Base-by-base conservation (phyloP, 2,797 vertebrate species). In the Thripadectes ignobilis region DNA sequence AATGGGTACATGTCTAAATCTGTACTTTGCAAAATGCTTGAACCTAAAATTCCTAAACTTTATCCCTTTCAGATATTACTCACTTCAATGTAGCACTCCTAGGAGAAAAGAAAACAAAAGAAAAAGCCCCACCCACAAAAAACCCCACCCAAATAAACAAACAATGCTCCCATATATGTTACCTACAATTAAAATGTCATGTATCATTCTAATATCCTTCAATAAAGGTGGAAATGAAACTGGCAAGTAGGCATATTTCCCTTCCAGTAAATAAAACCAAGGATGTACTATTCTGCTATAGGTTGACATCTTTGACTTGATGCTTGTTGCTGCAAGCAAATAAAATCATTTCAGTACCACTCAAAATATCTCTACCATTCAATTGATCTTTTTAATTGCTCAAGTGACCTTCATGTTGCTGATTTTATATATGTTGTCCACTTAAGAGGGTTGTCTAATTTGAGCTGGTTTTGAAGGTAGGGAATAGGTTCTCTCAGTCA, bases 151-250 rank as follows among this genome's bases (percentile, higher is more conserved):
- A 6, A 39, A 22, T 19, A 43, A 38, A 41, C 7, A 32, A 68
- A n/a, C 4, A 9, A 24, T 8, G 3, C 6, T 20, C 9, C 3
- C 8, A 13, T n/a, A 16, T 65, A 65, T 67, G 5, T 0, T 30
- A 36, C 14, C 8, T 45, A 45, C 12, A 46, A 16, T 46, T 45
- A 49, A 12, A 46, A 16, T 46, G 26, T 17, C 21, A 19, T 30
- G 9, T 30, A 19, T 57, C 57, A 16, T 30, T 66, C 61, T 65
- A 38, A 26, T 10, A 46, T 32, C 7, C 11, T 65, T 38, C 36
- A 69, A 4, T 32, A 61, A 43, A 82, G 5, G 18, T 46, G 14
- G 43, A 85, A 82, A 61, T 71, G 1, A 78, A 66, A 10, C 7
- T 48, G 21, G 8, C 6, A 74, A 34, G 43, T 14, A 24, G 17